A percentile compares a stretch with the other conserved stretches of the same genome.
Conservation (phyloP, 1,140 invertebrate genomes). For the Archegozetes longisetosus region DNA sequence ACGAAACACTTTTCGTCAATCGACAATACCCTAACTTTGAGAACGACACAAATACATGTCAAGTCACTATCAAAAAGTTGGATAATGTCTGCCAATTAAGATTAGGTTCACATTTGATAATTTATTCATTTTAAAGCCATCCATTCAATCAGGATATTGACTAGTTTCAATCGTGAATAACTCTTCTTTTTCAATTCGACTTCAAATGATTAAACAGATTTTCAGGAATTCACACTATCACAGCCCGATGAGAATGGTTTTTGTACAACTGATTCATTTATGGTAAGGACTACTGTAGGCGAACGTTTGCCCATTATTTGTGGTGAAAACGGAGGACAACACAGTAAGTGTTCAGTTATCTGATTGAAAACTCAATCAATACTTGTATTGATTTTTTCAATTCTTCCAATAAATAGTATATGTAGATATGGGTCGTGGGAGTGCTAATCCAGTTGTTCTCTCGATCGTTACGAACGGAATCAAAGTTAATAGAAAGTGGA, state of each 20-base stretch:
- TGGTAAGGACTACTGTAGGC: slow-evolving; percentile 43
- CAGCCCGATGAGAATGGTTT: slow-evolving; percentile 52
- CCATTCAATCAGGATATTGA: not conserved
- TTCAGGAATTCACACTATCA: slow-evolving; percentile 49
- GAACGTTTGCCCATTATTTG: slow-evolving; percentile 53
- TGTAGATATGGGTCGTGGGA: slow-evolving; percentile 44
- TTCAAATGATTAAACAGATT: slow-evolving; percentile 33
- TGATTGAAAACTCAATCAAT: no score
- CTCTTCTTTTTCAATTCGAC: not conserved
- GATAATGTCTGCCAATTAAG: slow-evolving; percentile 55
- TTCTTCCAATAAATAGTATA: slow-evolving; percentile 46
- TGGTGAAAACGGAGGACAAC: slow-evolving; percentile 60
- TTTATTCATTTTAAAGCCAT: not conserved
- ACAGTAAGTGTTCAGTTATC: slow-evolving; percentile 43
- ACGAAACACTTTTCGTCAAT: slow-evolving; percentile 68
- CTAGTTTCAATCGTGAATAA: not conserved
- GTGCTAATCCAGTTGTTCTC: slow-evolving; percentile 42
- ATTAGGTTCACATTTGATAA: slow-evolving; percentile 26
- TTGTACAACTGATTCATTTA: slow-evolving; percentile 50
- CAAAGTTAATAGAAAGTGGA: slow-evolving; percentile 48
- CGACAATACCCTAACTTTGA: slow-evolving; percentile 52
- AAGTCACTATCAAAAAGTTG: slow-evolving; percentile 47
- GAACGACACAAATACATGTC: slow-evolving; percentile 46
- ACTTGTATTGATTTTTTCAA: not conserved
- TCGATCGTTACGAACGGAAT: slow-evolving; percentile 42